Base-by-base conservation (phyloP, 2,888 invertebrate genomes). In the Petrolisthes manimaculis region DNA sequence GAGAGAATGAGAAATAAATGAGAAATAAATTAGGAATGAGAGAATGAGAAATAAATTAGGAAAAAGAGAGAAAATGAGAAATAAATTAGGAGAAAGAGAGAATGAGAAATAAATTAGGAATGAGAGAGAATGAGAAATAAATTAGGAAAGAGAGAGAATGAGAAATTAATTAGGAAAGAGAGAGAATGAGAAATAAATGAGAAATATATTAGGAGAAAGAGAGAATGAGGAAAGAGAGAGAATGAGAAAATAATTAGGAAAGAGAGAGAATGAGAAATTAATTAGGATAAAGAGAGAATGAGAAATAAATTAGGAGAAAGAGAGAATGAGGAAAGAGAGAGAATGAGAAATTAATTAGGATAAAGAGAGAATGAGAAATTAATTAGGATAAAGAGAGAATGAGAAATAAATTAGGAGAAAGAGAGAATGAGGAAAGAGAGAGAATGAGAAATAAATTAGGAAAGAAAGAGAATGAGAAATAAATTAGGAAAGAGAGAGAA, bases 401-500 rank as follows among this genome's bases (percentile, higher is more conserved):
- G 75, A 74, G 21, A 21, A 24, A 21, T 9, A 21, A 24, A 74
- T 9, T 8, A 21, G 24, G 3, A 74, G 4, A 21, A 24, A 21
- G 75, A 74, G 74, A n/a, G n/a, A n/a, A n/a, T 12, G 74, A n/a
- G 51, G 53, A n/a, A n/a, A n/a, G 77, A 77, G 77, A n/a, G 51
- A n/a, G 51, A 77, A 53, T 9, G n/a, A 51, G 53, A 77, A 8
- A n/a, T 14, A n/a, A 53, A n/a, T 8, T 1, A n/a, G 53, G 53
- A 37, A 4, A n/a, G 3, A 6, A 1, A 37, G 77, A n/a, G 51
- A 9, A n/a, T 9, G 56, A 55, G 80, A 80, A 56, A 55, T 18
- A 55, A 56, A 80, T 54, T 55, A n/a, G 56, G 18, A 24, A n/a
- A 4, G 54, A 12, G 14, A 55, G 6, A 55, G 80, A 21, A 80